phyloP scores from a whole-genome alignment of 2,113 vertebrate genomes.

The Myotis lucifugus region DNA sequence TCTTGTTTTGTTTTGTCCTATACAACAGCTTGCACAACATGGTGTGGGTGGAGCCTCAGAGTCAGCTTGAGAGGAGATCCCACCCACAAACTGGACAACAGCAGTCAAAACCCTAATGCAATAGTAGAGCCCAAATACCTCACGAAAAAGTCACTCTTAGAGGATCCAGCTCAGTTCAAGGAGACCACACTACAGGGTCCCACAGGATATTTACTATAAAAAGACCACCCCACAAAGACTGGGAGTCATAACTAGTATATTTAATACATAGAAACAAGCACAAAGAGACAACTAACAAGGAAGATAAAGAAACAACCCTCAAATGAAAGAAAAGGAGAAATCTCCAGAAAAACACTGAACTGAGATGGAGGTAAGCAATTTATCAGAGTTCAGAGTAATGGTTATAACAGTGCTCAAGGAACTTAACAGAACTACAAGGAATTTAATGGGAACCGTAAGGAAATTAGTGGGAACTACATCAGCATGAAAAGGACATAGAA shows the following conservation, averaged over 20 bases:
- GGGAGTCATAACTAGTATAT: neutral
- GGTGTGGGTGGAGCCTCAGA: neutral
- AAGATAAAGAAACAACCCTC: neutral
- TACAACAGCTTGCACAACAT: neutral
- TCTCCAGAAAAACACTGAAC: neutral
- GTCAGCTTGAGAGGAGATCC: neutral
- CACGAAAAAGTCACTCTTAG: neutral
- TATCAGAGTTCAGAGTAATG: neutral
- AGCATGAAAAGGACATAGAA: neutral
- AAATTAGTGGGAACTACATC: neutral
- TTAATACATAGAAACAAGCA: neutral
- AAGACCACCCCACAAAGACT: neutral
- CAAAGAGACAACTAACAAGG: neutral
- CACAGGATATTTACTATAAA: neutral
- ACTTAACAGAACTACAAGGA: neutral
- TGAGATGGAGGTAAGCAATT: neutral
- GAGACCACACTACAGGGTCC: neutral
- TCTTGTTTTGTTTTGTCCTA: neutral
- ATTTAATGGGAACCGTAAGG: neutral
- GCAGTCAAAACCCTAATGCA: neutral
- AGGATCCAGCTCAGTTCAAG: neutral
- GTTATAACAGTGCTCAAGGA: neutral
- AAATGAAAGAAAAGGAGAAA: neutral
- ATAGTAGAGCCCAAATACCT: neutral
- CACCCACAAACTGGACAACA: neutral